Evolutionary conservation across 35 echinoderm and acorn worm genomes (phyloP).

Genomic region (Stichopus chloronotus): DNA sequence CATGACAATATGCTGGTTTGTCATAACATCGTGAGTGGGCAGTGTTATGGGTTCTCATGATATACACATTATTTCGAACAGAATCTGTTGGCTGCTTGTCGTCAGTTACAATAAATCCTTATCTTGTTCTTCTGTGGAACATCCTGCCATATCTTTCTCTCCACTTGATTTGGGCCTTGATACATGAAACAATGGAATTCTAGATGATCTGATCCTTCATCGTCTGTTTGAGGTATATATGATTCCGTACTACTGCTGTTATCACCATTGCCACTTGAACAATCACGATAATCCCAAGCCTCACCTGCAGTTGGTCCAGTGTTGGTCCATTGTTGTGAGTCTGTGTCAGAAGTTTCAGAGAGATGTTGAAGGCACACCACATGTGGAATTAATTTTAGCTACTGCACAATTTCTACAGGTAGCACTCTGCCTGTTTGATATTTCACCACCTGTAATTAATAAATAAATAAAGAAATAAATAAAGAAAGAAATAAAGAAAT

Average conservation of each 20-base stretch:
- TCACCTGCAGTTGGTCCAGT: background rate
- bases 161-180: background rate
- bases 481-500: too few relatives aligned
- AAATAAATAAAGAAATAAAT: too few relatives aligned
- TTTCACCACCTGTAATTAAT: too few relatives aligned
- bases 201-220: constrained; percentile 5
- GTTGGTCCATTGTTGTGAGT: background rate
- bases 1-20: constrained; percentile 58
- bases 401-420: too few relatives aligned
- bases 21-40: constrained; percentile 21
- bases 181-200: background rate
- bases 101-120: background rate
- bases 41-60: constrained; percentile 54
- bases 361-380: background rate
- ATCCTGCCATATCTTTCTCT: background rate
- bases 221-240: constrained; percentile 34
- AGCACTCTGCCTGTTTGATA: too few relatives aligned
- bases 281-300: background rate
- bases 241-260: constrained; percentile 15
- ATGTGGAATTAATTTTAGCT: too few relatives aligned
- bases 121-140: background rate
- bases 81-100: background rate
- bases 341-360: background rate
- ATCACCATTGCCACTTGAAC: background rate
- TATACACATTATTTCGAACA: constrained; percentile 31